Evolutionary conservation across 2,113 vertebrate genomes (phyloP), one percentile per base, ranked within the genome.

Genomic region (Indri indri): DNA sequence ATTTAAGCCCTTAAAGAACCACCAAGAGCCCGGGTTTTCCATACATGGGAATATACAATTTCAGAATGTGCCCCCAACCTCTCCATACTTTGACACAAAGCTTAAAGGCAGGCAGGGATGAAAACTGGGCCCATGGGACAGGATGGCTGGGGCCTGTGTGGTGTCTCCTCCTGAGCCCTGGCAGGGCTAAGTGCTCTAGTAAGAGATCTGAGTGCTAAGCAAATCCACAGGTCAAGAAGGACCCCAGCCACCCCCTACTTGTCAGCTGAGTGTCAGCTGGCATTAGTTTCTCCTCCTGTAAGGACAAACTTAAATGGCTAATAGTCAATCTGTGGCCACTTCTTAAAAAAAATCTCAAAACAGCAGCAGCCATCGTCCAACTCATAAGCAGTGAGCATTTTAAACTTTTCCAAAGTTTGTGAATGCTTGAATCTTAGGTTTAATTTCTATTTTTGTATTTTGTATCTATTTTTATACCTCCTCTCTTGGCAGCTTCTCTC

Each of bases 401-500:
- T 61, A 61, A 73, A 82, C 23, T 90, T 79, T 97, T 52, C 57
- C 50, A 40, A 52, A 91, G 34, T 88, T 81, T n/a, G 77, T 34
- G 50, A 93, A 42, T 59, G n/a, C 70, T 74, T 45, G 50, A 52
- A 47, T 87, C 74, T 83, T 76, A 54, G n/a, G n/a, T n/a, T n/a
- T n/a, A n/a, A n/a, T n/a, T n/a, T n/a, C n/a, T n/a, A 54, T 89
- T 86, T 95, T 74, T 68, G 52, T 7, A 3, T 52, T 71, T 80
- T 40, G 1, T 45, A 30, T 81, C 84, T 96, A 50, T 94, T 95
- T 92, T 90, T 90, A 77, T 27, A 50, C 34, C 61, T 91, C 40
- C 57, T 93, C 18, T 47, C 76, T 92, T 84, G 74, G 84, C 84
- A 88, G 11, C 59, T 40, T 66, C 22, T 85, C 34, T 83, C 59